Conservation (phyloP, 2,888 invertebrate species). For the Bellardia bayeri region DNA sequence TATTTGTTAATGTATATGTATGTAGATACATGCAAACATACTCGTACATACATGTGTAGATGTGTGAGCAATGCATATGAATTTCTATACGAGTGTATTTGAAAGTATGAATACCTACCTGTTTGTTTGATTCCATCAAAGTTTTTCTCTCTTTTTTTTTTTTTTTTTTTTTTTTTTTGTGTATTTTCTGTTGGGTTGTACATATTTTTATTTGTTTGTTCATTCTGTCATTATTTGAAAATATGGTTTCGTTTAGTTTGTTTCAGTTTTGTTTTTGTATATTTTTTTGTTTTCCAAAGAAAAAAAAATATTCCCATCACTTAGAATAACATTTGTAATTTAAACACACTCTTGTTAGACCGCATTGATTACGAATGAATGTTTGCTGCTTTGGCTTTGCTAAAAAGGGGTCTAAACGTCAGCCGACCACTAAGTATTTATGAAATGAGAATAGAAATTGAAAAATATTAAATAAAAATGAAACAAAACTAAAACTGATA, state of each 20-base stretch:
- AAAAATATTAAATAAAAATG: background rate
- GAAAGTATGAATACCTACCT: slow-evolving; percentile 15
- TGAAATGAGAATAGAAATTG: slow-evolving; percentile 28
- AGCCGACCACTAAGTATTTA: slow-evolving; percentile 28
- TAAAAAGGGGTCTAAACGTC: slow-evolving; percentile 15
- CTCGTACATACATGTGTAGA: background rate
- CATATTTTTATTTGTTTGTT: slow-evolving; percentile 18
- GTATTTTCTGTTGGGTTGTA: background rate
- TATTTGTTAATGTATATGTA: slow-evolving; percentile 34
- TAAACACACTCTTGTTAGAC: slow-evolving; percentile 10
- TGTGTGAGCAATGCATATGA: background rate
- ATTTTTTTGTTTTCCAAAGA: slow-evolving; percentile 12
- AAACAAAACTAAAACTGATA: slow-evolving; percentile 33
- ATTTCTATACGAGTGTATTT: background rate
- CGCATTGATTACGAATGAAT: background rate
- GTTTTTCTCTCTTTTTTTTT: background rate
- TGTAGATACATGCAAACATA: background rate
- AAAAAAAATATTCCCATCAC: slow-evolving; percentile 45
- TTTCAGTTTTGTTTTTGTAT: slow-evolving; percentile 23
- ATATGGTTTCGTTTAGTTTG: slow-evolving; percentile 44
- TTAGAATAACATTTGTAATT: slow-evolving; percentile 8
- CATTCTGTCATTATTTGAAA: slow-evolving; percentile 18
- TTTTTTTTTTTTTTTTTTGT: slow-evolving; percentile 12
- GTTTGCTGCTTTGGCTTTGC: slow-evolving; percentile 6
- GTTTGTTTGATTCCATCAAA: slow-evolving; percentile 40